These are phyloP conservation scores for Silurus lanzhouensis DNA, from an alignment of 2,797 vertebrate species.

Conservation along the genomic window DNA sequence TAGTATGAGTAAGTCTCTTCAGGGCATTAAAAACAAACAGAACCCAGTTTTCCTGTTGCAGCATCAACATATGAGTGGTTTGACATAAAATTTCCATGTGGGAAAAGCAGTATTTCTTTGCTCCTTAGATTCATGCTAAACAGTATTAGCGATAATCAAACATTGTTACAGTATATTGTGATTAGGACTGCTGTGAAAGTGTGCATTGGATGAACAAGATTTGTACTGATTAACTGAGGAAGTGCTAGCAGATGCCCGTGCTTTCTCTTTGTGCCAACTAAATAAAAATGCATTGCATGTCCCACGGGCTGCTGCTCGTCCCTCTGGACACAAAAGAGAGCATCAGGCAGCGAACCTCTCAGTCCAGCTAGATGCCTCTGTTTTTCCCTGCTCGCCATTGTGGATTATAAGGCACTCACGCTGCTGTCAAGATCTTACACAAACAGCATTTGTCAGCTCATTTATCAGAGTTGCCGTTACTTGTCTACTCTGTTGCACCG, in stretches of 20 bases:
- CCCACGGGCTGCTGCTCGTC: slow-evolving; percentile 35
- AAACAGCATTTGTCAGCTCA: slow-evolving; percentile 82
- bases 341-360: slow-evolving; percentile 42
- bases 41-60: not conserved
- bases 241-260: slow-evolving; percentile 26
- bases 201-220: slow-evolving; percentile 28
- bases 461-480: slow-evolving; percentile 74
- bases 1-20: not conserved
- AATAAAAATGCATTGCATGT: slow-evolving; percentile 43
- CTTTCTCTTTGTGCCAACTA: slow-evolving; percentile 35
- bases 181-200: slow-evolving; percentile 12
- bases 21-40: not conserved
- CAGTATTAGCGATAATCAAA: not conserved
- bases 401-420: slow-evolving; percentile 73
- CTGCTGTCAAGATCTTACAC: slow-evolving; percentile 75
- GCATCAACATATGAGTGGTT: not conserved
- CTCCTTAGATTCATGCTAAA: not conserved
- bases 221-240: slow-evolving; percentile 18
- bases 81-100: not conserved
- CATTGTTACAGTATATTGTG: not conserved
- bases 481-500: slow-evolving; percentile 72
- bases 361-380: slow-evolving; percentile 28
- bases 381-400: slow-evolving; percentile 57
- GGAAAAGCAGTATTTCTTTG: not conserved
- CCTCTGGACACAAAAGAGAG: slow-evolving; percentile 36